A percentile compares a stretch with the other conserved stretches of the same genome.
phyloP scores from a whole-genome alignment of 2,797 vertebrate genomes.

The Alouatta caraya region DNA sequence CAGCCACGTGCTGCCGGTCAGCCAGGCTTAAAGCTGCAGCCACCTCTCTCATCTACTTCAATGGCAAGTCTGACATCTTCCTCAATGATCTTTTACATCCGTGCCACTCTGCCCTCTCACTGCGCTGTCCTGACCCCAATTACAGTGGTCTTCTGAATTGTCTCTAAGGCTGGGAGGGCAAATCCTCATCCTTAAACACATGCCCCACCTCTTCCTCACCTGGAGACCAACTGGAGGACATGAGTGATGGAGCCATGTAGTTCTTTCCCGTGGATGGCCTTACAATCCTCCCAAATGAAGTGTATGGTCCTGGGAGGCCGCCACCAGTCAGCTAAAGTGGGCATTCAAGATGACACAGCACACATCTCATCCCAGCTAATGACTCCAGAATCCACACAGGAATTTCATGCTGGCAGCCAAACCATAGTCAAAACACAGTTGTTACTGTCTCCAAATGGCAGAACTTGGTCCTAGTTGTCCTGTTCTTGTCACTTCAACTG shows the following conservation, averaged over 20 bases:
- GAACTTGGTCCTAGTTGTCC: neutral
- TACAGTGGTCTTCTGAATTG: neutral
- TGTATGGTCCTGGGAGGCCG: neutral
- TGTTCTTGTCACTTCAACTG: neutral
- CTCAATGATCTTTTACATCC: neutral
- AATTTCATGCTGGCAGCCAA: neutral
- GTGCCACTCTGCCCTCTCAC: neutral
- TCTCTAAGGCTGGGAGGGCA: neutral
- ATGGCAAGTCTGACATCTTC: too few relatives aligned
- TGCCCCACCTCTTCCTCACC: neutral
- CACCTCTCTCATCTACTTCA: neutral
- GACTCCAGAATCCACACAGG: neutral
- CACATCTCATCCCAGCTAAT: neutral
- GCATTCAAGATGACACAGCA: neutral
- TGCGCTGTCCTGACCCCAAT: neutral
- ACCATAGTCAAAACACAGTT: neutral
- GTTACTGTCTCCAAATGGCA: neutral
- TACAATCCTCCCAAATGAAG: neutral
- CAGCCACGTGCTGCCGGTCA: neutral
- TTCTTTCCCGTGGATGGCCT: neutral
- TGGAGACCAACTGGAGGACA: neutral
- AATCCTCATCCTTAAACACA: neutral
- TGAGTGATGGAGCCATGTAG: neutral
- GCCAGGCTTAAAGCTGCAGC: neutral
- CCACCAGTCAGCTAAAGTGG: neutral